Evolutionary conservation across 2,888 invertebrate genomes (phyloP), one percentile per base, ranked within the genome.

Genomic region (Eupithecia inturbata): DNA sequence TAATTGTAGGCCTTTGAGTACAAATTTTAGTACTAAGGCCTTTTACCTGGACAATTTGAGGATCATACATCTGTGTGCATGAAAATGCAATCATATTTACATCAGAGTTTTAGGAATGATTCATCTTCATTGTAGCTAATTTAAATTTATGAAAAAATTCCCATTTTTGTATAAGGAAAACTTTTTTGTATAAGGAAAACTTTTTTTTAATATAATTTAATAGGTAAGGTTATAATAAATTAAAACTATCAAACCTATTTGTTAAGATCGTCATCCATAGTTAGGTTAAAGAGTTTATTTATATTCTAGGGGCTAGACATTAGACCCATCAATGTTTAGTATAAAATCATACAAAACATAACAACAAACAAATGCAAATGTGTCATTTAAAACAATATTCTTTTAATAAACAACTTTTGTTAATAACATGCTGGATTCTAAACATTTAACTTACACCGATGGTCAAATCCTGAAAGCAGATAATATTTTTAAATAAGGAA

Each of bases 391-490:
- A 60, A 62, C n/a, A 74, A 31, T 22, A 16, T 12, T 60, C 9
- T 64, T 22, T 33, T 10, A 36, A n/a, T n/a, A 36, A 64, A 64
- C n/a, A 64, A 28, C 31, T 28, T 33, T 22, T 64, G 64, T 72
- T 70, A 70, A 66, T 75, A 68, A 66, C 81, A 85, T 82, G 80
- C 81, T 68, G 74, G 14, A 26, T 16, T 16, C 39, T 53, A 45
- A 77, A 78, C 70, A 79, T 69, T 75, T 31, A 74, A 93, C 94
- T 95, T 94, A 95, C 95, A 88, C 92, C 91, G 80, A 94, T 87
- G 85, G 89, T 91, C 72, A 93, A 81, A 78, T 91, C 92, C 94
- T 93, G 94, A 64, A 93, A 92, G 49, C 63, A 45, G 28, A 67
- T 33, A 53, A 28, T 22, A n/a, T 45, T 62, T 62, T 69, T 12